phyloP scores from a whole-genome alignment of 2,797 vertebrate genomes.

The Ptychadena robeensis region DNA sequence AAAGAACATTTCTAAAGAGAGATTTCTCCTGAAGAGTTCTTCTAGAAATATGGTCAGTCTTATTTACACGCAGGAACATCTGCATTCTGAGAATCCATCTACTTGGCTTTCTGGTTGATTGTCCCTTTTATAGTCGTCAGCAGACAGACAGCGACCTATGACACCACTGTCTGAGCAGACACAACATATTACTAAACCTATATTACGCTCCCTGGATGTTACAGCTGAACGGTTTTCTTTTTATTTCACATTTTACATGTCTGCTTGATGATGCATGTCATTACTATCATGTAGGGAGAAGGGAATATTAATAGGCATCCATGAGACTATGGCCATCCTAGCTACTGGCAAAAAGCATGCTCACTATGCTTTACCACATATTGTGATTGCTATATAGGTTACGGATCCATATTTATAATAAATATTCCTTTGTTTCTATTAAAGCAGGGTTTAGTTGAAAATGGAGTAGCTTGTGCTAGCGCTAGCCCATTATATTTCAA shows the following conservation, averaged over 20 bases:
- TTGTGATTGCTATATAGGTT: too few relatives aligned
- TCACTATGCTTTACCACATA: too few relatives aligned
- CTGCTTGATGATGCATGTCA: neutral
- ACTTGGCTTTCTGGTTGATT: neutral
- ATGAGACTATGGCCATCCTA: too few relatives aligned
- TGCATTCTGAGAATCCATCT: neutral
- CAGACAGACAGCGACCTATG: neutral
- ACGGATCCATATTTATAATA: too few relatives aligned
- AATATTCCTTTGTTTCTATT: too few relatives aligned
- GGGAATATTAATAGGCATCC: too few relatives aligned
- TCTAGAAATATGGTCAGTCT: neutral
- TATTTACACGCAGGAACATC: neutral
- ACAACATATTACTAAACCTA: neutral
- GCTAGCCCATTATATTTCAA: too few relatives aligned
- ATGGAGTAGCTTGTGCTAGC: too few relatives aligned
- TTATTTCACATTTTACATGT: neutral
- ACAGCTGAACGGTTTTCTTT: neutral
- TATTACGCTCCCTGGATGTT: neutral
- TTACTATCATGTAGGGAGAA: neutral
- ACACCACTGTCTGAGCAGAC: neutral
- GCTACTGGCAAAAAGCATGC: too few relatives aligned
- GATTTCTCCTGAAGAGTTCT: neutral
- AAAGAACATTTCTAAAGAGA: neutral
- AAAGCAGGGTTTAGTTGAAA: too few relatives aligned
- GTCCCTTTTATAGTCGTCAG: neutral